These are phyloP conservation scores for Petrocephalus microphthalmus DNA, from an alignment of 2,113 vertebrate species.

Conservation along the genomic window DNA sequence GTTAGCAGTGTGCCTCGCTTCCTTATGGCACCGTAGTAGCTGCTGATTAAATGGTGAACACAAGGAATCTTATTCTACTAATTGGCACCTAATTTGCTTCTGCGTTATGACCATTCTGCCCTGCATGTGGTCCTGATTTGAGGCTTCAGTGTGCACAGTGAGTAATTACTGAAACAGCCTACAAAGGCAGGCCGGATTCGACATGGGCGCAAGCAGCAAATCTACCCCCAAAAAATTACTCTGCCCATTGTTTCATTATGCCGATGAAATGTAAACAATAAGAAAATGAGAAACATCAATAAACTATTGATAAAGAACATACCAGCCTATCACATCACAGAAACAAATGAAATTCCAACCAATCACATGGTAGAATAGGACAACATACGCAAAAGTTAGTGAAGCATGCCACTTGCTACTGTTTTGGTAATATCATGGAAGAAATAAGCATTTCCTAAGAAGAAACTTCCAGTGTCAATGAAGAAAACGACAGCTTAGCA, in stretches of 20 bases:
- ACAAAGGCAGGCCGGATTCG: constrained; percentile 1
- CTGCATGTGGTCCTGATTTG: constrained; percentile 32
- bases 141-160: constrained; percentile 24
- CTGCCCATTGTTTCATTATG: not conserved
- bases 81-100: constrained; percentile 36
- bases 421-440: not conserved
- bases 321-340: not conserved
- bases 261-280: not conserved
- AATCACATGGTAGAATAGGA: not conserved
- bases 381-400: not conserved
- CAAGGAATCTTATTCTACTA: constrained; percentile 27
- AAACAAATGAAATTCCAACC: not conserved
- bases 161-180: constrained; percentile 21
- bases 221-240: not conserved
- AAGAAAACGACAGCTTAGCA: not conserved
- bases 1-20: not conserved
- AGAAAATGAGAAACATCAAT: not conserved
- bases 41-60: constrained; percentile 19
- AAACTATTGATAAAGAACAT: not conserved
- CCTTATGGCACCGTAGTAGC: not conserved
- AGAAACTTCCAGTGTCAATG: not conserved
- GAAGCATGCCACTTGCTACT: not conserved
- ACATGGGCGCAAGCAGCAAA: not conserved
- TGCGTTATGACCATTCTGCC: constrained; percentile 29
- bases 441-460: not conserved